Conservation (phyloP, 2,888 invertebrate genomes). For the Bruchidius siliquastri region DNA sequence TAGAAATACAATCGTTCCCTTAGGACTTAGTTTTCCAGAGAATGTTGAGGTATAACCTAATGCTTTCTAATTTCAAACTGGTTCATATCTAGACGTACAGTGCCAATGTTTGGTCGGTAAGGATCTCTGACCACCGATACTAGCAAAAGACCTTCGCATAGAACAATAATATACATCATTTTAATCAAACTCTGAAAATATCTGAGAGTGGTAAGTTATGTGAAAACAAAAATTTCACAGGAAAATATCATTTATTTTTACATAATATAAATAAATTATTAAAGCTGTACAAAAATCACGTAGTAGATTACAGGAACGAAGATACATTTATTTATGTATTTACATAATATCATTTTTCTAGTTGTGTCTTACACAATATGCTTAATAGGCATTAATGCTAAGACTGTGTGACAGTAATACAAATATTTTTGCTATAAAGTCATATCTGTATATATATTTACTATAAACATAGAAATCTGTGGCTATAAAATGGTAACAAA, state of each 20-base stretch:
- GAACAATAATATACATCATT: too few species aligned
- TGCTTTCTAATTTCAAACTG: too few species aligned
- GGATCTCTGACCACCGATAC: too few species aligned
- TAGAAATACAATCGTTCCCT: too few species aligned
- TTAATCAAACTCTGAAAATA: too few species aligned
- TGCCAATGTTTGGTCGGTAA: too few species aligned
- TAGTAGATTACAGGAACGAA: not conserved
- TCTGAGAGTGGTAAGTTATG: too few species aligned
- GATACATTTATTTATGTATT: not conserved
- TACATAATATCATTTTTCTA: not conserved
- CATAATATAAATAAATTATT: not conserved
- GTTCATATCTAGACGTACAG: too few species aligned
- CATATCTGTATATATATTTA: not conserved
- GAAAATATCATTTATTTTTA: not conserved
- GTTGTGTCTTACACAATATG: not conserved
- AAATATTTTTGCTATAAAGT: not conserved
- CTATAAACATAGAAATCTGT: not conserved
- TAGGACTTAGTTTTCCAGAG: too few species aligned
- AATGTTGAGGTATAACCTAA: too few species aligned
- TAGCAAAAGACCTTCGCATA: too few species aligned
- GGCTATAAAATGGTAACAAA: not conserved
- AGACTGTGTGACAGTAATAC: not conserved
- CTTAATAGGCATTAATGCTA: not conserved
- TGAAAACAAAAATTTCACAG: not conserved
- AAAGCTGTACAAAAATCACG: not conserved